phyloP scores from a whole-genome alignment of 2,888 invertebrate species.

The Monochamus alternatus region DNA sequence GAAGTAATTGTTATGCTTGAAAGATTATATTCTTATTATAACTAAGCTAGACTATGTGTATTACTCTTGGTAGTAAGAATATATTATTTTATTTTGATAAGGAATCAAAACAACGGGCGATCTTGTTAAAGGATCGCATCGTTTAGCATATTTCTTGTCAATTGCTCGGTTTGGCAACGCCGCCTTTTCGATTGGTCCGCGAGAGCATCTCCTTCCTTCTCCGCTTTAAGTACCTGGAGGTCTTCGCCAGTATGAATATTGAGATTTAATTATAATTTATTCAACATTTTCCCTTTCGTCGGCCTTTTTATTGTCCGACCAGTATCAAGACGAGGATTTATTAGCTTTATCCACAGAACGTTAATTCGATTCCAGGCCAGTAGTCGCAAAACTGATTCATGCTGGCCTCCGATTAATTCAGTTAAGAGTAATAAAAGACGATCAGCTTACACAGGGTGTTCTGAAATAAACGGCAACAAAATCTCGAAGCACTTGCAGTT shows the following conservation, averaged over 20 bases:
- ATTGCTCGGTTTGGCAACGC: background rate
- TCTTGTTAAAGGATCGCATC: no score
- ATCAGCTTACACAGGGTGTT: background rate
- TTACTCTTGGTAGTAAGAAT: no score
- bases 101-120: no score
- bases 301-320: constrained; percentile 47
- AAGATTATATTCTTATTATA: no score
- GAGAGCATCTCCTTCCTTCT: background rate
- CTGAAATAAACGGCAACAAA: no score
- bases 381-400: constrained; percentile 4
- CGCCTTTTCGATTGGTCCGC: background rate
- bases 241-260: constrained; percentile 32
- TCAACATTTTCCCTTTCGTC: constrained; percentile 51
- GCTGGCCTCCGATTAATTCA: background rate
- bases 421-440: background rate
- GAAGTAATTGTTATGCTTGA: no score
- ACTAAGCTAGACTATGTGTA: no score
- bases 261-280: constrained; percentile 64
- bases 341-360: background rate
- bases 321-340: background rate
- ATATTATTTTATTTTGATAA: no score
- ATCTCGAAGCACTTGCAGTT: no score
- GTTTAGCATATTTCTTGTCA: background rate
- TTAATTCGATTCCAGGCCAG: background rate
- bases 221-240: background rate